A percentile compares a stretch with the other conserved stretches of the same genome.
Evolutionary conservation across 2,797 vertebrate species (phyloP).

Genomic region (Parotocinclus haroldoi): DNA sequence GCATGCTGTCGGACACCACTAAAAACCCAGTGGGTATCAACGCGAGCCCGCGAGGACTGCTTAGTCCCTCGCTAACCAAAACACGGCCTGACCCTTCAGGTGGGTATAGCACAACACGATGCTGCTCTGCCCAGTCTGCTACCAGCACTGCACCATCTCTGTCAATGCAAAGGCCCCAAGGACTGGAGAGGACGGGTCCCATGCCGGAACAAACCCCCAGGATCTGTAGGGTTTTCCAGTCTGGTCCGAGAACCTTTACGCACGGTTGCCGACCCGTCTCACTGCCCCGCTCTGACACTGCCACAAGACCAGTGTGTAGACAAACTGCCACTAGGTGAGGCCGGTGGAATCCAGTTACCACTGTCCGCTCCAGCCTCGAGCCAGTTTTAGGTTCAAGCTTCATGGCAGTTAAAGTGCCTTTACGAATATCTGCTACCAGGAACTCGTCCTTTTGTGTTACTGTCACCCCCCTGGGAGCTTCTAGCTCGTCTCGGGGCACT

Average conservation of each 20-base stretch:
- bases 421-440: constrained; percentile 74
- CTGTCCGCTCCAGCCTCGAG: constrained; percentile 65
- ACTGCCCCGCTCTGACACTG: constrained; percentile 74
- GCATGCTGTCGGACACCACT: constrained; percentile 79
- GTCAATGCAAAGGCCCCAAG: constrained; percentile 80
- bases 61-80: constrained; percentile 67
- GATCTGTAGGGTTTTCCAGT: constrained; percentile 72
- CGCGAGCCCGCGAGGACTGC: constrained; percentile 73
- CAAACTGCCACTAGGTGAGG: constrained; percentile 76
- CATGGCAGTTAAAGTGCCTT: constrained; percentile 68
- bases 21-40: constrained; percentile 69
- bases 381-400: constrained; percentile 69
- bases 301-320: constrained; percentile 65
- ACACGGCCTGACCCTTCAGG: constrained; percentile 61
- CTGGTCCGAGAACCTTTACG: constrained; percentile 73
- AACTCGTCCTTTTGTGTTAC: constrained; percentile 71
- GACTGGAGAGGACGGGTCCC: constrained; percentile 70
- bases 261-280: constrained; percentile 71
- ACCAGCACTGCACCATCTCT: constrained; percentile 71
- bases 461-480: constrained; percentile 75
- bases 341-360: constrained; percentile 75
- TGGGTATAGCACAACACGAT: constrained; percentile 71
- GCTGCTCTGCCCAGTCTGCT: constrained; percentile 74
- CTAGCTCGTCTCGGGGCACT: constrained; percentile 66
- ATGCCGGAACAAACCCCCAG: constrained; percentile 69